A percentile compares a stretch with the other conserved stretches of the same genome.
phyloP scores from a whole-genome alignment of 2,113 vertebrate genomes.

The Rafetus swinhoei region DNA sequence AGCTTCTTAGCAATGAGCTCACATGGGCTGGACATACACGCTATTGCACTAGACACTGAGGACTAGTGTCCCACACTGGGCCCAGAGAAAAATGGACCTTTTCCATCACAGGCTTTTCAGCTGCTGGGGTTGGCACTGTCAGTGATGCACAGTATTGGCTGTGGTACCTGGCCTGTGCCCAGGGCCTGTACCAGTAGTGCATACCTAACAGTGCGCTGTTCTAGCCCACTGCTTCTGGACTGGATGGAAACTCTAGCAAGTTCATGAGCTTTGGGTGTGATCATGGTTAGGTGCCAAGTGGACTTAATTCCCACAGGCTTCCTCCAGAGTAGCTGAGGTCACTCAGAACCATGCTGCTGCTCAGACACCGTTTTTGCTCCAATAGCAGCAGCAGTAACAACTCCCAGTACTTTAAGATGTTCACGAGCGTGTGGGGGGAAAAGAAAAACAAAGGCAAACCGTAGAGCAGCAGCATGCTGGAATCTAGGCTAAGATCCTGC shows the following conservation, averaged over 20 bases:
- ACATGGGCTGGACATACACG: neutral
- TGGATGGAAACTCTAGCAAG: neutral
- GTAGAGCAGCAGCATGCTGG: neutral
- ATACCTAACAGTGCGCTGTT: neutral
- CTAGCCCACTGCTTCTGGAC: neutral
- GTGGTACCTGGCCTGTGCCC: neutral
- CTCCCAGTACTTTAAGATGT: neutral
- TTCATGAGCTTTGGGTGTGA: neutral
- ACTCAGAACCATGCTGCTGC: neutral
- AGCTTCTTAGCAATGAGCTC: neutral
- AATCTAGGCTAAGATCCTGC: neutral
- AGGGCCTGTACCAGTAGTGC: neutral
- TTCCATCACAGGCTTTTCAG: neutral
- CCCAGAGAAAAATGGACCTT: neutral
- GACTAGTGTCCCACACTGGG: neutral
- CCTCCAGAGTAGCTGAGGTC: neutral
- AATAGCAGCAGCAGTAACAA: neutral
- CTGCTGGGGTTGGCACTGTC: neutral
- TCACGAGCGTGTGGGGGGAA: neutral
- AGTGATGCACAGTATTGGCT: neutral
- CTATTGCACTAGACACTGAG: neutral
- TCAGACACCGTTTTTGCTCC: neutral
- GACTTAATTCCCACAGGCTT: neutral
- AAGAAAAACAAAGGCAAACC: neutral
- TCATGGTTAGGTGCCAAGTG: neutral